Evolutionary conservation across 2,888 invertebrate species (phyloP).

Genomic region (Octonoba sinensis): DNA sequence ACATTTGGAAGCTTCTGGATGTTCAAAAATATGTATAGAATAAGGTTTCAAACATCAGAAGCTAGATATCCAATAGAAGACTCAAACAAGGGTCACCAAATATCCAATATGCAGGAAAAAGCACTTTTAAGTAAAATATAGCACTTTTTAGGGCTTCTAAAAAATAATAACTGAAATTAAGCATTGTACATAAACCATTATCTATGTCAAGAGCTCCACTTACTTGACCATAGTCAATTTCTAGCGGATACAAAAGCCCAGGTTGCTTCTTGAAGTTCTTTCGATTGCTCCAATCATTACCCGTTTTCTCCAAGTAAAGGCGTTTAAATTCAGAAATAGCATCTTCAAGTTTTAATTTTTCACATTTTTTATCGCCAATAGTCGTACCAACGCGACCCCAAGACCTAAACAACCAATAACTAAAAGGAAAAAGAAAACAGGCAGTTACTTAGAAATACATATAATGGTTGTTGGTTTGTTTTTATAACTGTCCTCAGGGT

Average conservation of each 20-base stretch:
- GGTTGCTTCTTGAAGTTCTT: slow-evolving; percentile 80
- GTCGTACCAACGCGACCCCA: slow-evolving; percentile 98
- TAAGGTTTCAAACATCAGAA: no score
- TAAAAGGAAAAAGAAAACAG: slow-evolving; percentile 61
- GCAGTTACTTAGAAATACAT: background rate
- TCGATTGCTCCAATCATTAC: slow-evolving; percentile 82
- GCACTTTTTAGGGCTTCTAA: no score
- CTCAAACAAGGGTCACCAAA: no score
- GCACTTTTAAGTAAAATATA: no score
- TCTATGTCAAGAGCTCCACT: slow-evolving; percentile 13
- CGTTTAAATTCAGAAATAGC: slow-evolving; percentile 78
- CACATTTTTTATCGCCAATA: slow-evolving; percentile 82
- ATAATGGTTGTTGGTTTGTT: background rate
- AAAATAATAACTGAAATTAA: no score
- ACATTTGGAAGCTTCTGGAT: no score
- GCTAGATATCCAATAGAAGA: no score
- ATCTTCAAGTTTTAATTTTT: slow-evolving; percentile 73
- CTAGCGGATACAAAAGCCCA: slow-evolving; percentile 85
- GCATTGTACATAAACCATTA: no score
- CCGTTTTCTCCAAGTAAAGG: slow-evolving; percentile 83
- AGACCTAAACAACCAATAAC: slow-evolving; percentile 85
- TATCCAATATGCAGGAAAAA: no score
- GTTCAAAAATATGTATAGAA: no score
- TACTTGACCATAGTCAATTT: slow-evolving; percentile 85
- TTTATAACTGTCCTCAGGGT: no score